phyloP scores from a whole-genome alignment of 2,113 vertebrate genomes.

The Turdus rufiventris region DNA sequence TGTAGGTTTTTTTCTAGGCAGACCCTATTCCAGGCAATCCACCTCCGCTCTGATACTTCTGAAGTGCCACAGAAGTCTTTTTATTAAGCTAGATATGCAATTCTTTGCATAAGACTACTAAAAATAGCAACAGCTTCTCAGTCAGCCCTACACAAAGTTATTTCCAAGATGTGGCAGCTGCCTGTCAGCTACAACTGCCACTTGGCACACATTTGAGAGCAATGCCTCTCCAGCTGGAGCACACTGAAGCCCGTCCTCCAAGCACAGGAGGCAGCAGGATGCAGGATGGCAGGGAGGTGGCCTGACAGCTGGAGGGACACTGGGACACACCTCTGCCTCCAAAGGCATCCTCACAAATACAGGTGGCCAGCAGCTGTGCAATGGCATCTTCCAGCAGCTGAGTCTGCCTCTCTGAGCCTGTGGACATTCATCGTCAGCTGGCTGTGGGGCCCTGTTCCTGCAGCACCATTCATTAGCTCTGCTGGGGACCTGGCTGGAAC shows the following conservation, averaged over 20 bases:
- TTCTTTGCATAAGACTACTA: not conserved
- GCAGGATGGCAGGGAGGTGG: not conserved
- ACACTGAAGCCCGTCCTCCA: not conserved
- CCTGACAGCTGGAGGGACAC: not conserved
- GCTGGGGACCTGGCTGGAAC: rapidly evolving
- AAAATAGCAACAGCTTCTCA: not conserved
- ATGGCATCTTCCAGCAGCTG: not conserved
- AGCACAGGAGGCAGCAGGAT: not conserved
- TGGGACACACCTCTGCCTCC: rapidly evolving
- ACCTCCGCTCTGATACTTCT: not conserved
- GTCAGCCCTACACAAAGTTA: not conserved
- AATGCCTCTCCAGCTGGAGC: not conserved
- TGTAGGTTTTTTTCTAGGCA: rapidly evolving
- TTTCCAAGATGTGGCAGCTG: not conserved
- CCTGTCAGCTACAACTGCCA: not conserved
- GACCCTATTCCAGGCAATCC: not conserved
- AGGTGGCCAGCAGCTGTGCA: not conserved
- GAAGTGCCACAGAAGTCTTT: not conserved
- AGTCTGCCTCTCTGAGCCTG: not conserved
- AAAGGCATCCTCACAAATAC: not conserved
- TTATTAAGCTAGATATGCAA: not conserved
- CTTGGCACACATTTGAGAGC: not conserved
- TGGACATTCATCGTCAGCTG: rapidly evolving
- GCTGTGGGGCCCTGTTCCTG: rapidly evolving
- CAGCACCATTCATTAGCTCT: not conserved